Base-by-base conservation (phyloP, 2,113 vertebrate genomes). In the Aplodontia rufa region DNA sequence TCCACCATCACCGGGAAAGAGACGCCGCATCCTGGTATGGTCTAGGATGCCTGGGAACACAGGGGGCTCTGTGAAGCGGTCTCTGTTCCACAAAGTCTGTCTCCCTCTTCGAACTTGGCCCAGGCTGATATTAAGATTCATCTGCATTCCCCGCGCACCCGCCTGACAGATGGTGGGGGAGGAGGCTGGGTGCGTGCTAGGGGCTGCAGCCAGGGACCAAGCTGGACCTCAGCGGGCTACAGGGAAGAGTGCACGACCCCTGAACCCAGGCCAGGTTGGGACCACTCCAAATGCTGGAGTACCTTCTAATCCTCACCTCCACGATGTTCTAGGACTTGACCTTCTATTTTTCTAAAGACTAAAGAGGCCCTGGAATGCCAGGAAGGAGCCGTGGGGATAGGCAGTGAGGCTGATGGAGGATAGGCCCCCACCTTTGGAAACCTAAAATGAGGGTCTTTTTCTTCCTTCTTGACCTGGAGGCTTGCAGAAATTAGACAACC, bases 81-180 rank as follows among this genome's bases (percentile, higher is more conserved):
- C 93, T 94, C 74, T 51, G 72, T 45, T 87, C 94, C 86, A 94
- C 97, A 95, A 83, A 76, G 84, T 95, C 96, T 83, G 92, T 86
- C 96, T 98, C 88, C 93, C 97, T 97, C 92, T 68, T 92, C 26
- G 26, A 87, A 89, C 91, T 97, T 97, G 96, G 97, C 97, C 97
- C 97, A 96, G 95, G 96, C 96, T 97, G 94, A 90, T 97, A 96
- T 96, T 93, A 95, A 96, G 95, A 96, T 91, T 97, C 97, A 98
- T 97, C 97, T 98, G 97, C 96, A 98, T 98, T 97, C 96, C 91
- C 94, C 6, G 51, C 1, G 89, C 96, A 91, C 93, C 93, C 45
- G 95, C 92, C 96, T 97, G 96, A 96, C 97, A 98, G 97, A 98
- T 98, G 97, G 97, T 97, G 97, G 97, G 97, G 97, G 97, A 97